Base-by-base conservation (phyloP, 2,888 invertebrate genomes). In the Cabera pusaria region DNA sequence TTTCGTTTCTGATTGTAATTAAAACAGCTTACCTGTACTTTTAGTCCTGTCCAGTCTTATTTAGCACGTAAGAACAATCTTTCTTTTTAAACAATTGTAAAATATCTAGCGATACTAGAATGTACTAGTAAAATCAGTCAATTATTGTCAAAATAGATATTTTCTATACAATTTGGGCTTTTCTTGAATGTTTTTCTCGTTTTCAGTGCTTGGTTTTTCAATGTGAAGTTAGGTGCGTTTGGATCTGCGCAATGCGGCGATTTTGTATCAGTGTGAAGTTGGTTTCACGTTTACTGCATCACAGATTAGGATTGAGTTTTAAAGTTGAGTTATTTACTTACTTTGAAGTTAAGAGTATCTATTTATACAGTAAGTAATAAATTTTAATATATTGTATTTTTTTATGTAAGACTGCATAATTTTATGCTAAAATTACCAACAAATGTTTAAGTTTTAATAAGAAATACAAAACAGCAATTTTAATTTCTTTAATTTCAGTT, bases 201-300 rank as follows among this genome's bases (percentile, higher is more conserved):
- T 49, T 49, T 41, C 31, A 18, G 28, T 40, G 34, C 44, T 52
- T 37, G 52, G 48, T 56, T 48, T 64, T 49, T 57, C 50, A 53
- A 20, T 29, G 38, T 71, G 78, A 82, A 72, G 64, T 65, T 62
- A 42, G 66, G 25, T 18, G 27, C 17, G 29, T 4, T 2, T 25
- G 22, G 44, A 33, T 39, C 69, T 80, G 80, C 80, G 80, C 80
- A 80, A 60, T 80, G 80, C 80, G 76, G 69, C 16, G 40, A 53
- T 58, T 43, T 49, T 42, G 61, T 67, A 65, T 9, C 59, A 60
- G 26, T n/a, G 43, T 65, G 79, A 80, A 71, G 70, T 68, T 71
- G 18, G 52, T 42, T 29, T 40, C 51, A n/a, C n/a, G n/a, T n/a
- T n/a, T n/a, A n/a, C 53, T 59, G 55, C 63, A 59, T 60, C 58